Evolutionary conservation across 2,797 vertebrate species (phyloP).

Genomic region (Antennarius maculatus): DNA sequence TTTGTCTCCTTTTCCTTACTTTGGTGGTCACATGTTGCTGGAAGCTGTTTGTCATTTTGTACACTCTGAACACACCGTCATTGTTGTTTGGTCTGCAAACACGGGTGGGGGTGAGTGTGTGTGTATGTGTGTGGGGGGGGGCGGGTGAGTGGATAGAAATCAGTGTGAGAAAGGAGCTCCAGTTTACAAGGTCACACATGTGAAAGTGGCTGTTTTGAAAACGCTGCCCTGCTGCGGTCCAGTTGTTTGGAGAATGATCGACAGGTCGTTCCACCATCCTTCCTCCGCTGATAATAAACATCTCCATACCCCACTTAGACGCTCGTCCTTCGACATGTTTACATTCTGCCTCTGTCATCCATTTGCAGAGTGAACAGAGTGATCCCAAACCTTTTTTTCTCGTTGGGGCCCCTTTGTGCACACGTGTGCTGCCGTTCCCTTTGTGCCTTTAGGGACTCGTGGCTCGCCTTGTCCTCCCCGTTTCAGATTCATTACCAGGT

Average conservation of each 20-base stretch:
- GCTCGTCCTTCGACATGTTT: slow-evolving; percentile 24
- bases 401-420: neutral
- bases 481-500: slow-evolving; percentile 22
- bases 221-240: neutral
- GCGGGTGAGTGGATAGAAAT: slow-evolving; percentile 23
- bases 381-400: slow-evolving; percentile 15
- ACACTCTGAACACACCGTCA: slow-evolving; percentile 50
- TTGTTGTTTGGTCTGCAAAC: slow-evolving; percentile 48
- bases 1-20: slow-evolving; percentile 38
- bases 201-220: neutral
- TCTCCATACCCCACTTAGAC: slow-evolving; percentile 30
- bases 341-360: slow-evolving; percentile 15
- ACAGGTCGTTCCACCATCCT: neutral
- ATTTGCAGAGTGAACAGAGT: slow-evolving; percentile 12
- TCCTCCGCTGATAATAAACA: slow-evolving; percentile 11
- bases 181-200: slow-evolving; percentile 18
- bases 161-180: slow-evolving; percentile 2
- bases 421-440: slow-evolving; percentile 1
- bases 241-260: slow-evolving; percentile 3
- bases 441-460: slow-evolving; percentile 1
- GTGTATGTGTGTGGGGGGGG: slow-evolving; percentile 32
- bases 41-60: slow-evolving; percentile 54
- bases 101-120: slow-evolving; percentile 17
- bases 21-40: slow-evolving; percentile 33
- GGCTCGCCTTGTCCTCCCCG: slow-evolving; percentile 31